Evolutionary conservation across 2,888 invertebrate species (phyloP).

Genomic region (Ditula angustiorana): DNA sequence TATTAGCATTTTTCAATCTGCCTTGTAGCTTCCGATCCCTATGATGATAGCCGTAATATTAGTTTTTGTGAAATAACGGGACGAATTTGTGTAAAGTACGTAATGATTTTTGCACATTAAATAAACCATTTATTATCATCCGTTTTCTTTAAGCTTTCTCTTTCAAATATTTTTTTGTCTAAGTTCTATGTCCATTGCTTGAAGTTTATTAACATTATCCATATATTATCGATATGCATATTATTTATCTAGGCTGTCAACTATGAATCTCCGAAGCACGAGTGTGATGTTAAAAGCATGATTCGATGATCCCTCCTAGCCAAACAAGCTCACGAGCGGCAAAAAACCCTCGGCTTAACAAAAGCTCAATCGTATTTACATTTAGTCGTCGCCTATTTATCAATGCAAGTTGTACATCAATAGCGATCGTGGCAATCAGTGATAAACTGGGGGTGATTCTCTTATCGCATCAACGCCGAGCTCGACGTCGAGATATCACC

Average conservation of each 20-base stretch:
- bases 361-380: constrained; percentile 79
- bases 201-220: constrained; percentile 46
- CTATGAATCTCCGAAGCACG: constrained; percentile 24
- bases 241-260: constrained; percentile 56
- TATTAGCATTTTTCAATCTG: too few species aligned
- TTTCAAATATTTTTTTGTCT: too few species aligned
- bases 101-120: too few species aligned
- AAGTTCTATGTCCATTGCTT: constrained; percentile 53
- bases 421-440: constrained; percentile 74
- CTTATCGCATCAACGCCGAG: too few species aligned
- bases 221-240: constrained; percentile 45
- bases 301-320: constrained; percentile 54
- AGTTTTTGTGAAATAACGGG: too few species aligned
- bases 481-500: too few species aligned
- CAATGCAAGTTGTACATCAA: constrained; percentile 69
- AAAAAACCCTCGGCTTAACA: constrained; percentile 53
- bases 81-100: too few species aligned
- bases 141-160: too few species aligned
- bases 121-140: too few species aligned
- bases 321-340: constrained; percentile 56
- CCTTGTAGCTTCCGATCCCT: too few species aligned
- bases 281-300: constrained; percentile 43
- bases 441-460: too few species aligned
- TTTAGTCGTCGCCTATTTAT: constrained; percentile 75
- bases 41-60: too few species aligned